Evolutionary conservation across 2,888 invertebrate species (phyloP).

Genomic region (Taphrorychus bicolor): DNA sequence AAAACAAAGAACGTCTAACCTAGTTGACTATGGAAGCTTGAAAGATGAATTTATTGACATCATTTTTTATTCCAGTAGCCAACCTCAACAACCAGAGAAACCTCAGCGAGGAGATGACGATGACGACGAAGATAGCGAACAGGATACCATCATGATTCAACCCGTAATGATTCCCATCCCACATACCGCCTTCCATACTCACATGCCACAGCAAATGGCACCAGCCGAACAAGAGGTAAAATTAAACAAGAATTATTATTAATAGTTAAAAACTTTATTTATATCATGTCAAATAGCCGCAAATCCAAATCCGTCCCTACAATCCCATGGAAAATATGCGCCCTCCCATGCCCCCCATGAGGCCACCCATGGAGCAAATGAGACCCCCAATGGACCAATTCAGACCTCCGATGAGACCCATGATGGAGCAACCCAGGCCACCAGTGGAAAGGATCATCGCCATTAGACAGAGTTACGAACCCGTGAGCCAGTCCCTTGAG

Average conservation of each 20-base stretch:
- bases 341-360: constrained; percentile 58
- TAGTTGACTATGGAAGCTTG: too few relatives aligned
- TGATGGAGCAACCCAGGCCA: constrained; percentile 23
- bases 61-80: constrained; percentile 39
- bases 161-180: constrained; percentile 59
- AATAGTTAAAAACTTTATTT: neutral
- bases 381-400: constrained; percentile 62
- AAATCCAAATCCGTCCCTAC: constrained; percentile 51
- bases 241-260: neutral
- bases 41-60: too few relatives aligned
- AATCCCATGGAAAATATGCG: constrained; percentile 65
- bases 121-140: constrained; percentile 51
- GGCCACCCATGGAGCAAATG: constrained; percentile 51
- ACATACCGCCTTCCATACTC: constrained; percentile 55
- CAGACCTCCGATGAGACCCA: constrained; percentile 57
- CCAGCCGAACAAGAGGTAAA: constrained; percentile 43
- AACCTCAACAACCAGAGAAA: constrained; percentile 43
- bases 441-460: constrained; percentile 36
- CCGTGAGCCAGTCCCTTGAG: constrained; percentile 28
- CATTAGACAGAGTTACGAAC: constrained; percentile 33
- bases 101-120: constrained; percentile 32
- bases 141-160: constrained; percentile 59
- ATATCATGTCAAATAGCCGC: constrained; percentile 35
- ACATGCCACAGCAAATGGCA: constrained; percentile 56
- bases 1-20: too few relatives aligned